Evolutionary conservation across 2,113 vertebrate species (phyloP).

Genomic region (Myotis yumanensis): DNA sequence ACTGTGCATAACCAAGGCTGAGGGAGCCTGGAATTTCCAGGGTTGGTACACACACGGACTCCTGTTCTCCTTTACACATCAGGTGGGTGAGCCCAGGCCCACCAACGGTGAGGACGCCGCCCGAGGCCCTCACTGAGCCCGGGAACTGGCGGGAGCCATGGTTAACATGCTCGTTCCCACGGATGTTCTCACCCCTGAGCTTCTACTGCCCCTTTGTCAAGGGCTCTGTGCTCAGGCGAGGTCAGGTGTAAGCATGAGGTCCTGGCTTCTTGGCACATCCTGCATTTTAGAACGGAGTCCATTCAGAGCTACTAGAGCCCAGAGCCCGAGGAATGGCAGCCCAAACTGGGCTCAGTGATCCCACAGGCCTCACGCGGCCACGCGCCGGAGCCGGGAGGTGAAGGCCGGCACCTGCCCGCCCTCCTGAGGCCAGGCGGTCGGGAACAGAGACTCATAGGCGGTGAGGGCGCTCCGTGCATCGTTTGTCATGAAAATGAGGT

Average conservation of each 20-base stretch:
- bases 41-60: background rate
- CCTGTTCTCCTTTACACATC: background rate
- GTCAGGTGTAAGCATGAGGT: background rate
- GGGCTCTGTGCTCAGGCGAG: background rate
- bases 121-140: fast-evolving
- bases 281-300: background rate
- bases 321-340: background rate
- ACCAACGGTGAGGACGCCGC: background rate
- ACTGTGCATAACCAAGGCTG: background rate
- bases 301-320: background rate
- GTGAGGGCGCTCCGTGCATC: conserved; percentile 70
- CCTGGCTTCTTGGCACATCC: background rate
- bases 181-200: background rate
- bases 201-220: background rate
- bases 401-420: conserved; percentile 47
- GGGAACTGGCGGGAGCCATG: background rate
- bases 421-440: conserved; percentile 45
- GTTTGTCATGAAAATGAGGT: conserved; percentile 81
- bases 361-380: fast-evolving
- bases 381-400: background rate
- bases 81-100: background rate
- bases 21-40: background rate
- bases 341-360: background rate
- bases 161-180: fast-evolving
- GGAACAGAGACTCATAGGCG: conserved; percentile 72